Evolutionary conservation across 2,888 invertebrate genomes (phyloP).

Genomic region (Odiellus spinosus): DNA sequence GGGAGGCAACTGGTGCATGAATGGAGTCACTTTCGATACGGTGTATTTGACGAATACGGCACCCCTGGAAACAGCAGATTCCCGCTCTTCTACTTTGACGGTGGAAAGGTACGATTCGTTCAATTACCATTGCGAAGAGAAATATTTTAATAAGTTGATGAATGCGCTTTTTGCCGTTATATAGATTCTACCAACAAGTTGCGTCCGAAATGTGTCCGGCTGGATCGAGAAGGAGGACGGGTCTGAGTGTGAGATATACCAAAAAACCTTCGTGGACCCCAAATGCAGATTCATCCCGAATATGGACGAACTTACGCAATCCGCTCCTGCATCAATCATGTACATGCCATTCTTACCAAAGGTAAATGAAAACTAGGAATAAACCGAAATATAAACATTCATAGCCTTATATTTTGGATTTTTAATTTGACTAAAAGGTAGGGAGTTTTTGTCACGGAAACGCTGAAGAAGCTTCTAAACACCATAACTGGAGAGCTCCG

Average conservation of each 20-base stretch:
- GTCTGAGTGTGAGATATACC: constrained; percentile 15
- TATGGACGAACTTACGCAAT: constrained; percentile 7
- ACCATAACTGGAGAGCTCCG: constrained; percentile 43
- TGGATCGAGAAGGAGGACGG: constrained; percentile 19
- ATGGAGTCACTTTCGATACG: constrained; percentile 23
- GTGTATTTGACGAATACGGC: constrained; percentile 25
- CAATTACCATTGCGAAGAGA: too few species aligned
- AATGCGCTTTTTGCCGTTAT: too few species aligned
- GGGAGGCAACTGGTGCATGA: constrained; percentile 22
- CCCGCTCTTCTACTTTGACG: constrained; percentile 20
- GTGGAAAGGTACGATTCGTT: constrained; percentile 14
- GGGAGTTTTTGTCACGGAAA: too few species aligned
- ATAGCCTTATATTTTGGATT: too few species aligned
- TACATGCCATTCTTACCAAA: constrained; percentile 26
- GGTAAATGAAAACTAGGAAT: constrained; percentile 4
- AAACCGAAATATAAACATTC: too few species aligned
- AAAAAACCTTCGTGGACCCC: constrained; percentile 10
- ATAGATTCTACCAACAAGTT: constrained; percentile 21
- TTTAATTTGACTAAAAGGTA: too few species aligned
- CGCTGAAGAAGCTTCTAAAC: too few species aligned
- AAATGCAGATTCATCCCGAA: constrained; percentile 22
- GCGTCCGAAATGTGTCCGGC: constrained; percentile 19
- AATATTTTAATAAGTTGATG: too few species aligned
- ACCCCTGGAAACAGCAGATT: constrained; percentile 17
- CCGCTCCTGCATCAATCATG: constrained; percentile 25